These are phyloP conservation scores for Pandemis cinnamomeana DNA, from an alignment of 2,888 invertebrate species.

Conservation along the genomic window DNA sequence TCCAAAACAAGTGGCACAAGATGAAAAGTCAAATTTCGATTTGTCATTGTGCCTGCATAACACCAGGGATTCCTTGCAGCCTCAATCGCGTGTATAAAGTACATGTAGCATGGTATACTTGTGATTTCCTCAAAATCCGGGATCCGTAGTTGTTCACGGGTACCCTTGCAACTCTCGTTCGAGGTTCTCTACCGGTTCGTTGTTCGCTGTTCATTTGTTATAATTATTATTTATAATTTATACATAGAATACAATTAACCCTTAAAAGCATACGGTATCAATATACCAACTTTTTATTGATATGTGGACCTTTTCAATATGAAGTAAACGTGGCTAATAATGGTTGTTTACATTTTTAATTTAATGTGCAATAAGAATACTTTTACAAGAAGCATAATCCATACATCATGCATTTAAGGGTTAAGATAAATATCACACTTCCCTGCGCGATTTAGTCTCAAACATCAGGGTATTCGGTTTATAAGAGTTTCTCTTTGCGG, in stretches of 20 bases:
- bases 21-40: neutral
- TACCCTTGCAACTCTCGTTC: conserved; percentile 78
- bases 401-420: too few relatives aligned
- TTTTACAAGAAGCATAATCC: too few relatives aligned
- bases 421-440: too few relatives aligned
- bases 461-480: too few relatives aligned
- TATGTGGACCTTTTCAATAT: too few relatives aligned
- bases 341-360: too few relatives aligned
- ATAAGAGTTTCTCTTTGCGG: too few relatives aligned
- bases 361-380: too few relatives aligned
- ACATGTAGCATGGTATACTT: conserved; percentile 50
- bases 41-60: conserved; percentile 10
- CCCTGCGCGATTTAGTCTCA: too few relatives aligned
- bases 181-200: conserved; percentile 82
- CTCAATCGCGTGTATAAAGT: conserved; percentile 30
- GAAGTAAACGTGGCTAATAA: too few relatives aligned
- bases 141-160: conserved; percentile 59
- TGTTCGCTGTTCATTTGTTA: conserved; percentile 69
- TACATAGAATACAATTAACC: conserved; percentile 4
- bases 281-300: too few relatives aligned
- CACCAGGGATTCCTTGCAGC: conserved; percentile 23
- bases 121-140: conserved; percentile 40
- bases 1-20: neutral
- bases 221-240: conserved; percentile 9
- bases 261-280: too few relatives aligned